phyloP scores from a whole-genome alignment of 1,140 invertebrate species.

The Lordiphosa clarofinis region DNA sequence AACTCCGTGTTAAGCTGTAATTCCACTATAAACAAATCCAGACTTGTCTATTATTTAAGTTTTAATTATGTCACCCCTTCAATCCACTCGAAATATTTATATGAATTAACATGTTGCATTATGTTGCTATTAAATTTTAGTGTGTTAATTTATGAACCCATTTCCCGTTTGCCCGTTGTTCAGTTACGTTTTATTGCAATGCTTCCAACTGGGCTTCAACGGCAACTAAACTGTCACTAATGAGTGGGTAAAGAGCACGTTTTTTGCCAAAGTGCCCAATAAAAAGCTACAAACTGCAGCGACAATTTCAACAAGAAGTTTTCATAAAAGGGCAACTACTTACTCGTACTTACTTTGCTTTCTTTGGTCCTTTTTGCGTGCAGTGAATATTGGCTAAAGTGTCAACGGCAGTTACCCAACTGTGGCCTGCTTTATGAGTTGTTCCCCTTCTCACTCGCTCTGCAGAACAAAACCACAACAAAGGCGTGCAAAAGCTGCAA shows the following conservation, averaged over 20 bases:
- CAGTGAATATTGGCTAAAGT: conserved; percentile 69
- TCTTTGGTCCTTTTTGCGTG: conserved; percentile 16
- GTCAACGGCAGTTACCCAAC: conserved; percentile 66
- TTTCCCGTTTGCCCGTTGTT: background rate
- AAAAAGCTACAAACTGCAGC: conserved; percentile 48
- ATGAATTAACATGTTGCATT: background rate
- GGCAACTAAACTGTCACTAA: conserved; percentile 57
- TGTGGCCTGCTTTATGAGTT: conserved; percentile 64
- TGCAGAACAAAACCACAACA: conserved; percentile 61
- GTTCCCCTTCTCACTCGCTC: background rate
- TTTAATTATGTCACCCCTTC: no score
- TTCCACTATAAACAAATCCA: no score
- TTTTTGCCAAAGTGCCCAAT: conserved; percentile 44
- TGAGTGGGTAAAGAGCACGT: conserved; percentile 66
- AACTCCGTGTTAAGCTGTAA: no score
- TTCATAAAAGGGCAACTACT: conserved; percentile 49
- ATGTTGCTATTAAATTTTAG: background rate
- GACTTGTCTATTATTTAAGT: no score
- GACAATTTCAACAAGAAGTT: conserved; percentile 59
- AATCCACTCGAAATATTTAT: no score
- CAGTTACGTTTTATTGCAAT: background rate
- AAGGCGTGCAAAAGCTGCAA: conserved; percentile 63
- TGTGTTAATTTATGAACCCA: background rate
- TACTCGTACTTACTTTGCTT: background rate
- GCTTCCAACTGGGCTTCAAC: conserved; percentile 11